A percentile compares a stretch with the other conserved stretches of the same genome.
Evolutionary conservation across 2,113 vertebrate genomes (phyloP).

Genomic region (Rhodinocichla rosea): DNA sequence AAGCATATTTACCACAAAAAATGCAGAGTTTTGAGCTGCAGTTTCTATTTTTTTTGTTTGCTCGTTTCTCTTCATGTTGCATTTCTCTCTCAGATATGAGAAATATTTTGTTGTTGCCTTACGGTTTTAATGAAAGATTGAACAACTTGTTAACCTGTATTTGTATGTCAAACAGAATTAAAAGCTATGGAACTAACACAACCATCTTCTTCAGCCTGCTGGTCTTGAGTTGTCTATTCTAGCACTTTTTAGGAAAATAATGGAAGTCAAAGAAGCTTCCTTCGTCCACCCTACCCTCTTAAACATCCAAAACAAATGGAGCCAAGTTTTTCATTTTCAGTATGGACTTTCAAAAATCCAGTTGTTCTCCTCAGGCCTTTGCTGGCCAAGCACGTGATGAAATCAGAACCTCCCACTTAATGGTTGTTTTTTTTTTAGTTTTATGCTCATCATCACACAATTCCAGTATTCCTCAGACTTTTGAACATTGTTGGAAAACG

Average conservation of each 20-base stretch:
- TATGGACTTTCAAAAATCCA: not conserved
- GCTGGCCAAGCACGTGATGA: fast-evolving
- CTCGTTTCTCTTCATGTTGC: not conserved
- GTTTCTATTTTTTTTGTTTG: not conserved
- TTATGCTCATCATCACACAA: fast-evolving
- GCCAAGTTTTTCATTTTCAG: not conserved
- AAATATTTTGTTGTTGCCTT: not conserved
- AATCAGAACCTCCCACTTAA: not conserved
- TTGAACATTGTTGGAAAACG: not conserved
- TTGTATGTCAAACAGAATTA: not conserved
- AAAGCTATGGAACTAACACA: not conserved
- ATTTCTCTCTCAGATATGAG: not conserved
- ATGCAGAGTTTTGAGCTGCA: not conserved
- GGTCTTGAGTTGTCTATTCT: not conserved
- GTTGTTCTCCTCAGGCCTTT: not conserved
- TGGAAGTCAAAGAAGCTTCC: not conserved
- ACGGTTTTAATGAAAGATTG: not conserved
- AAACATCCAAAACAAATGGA: not conserved
- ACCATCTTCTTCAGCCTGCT: not conserved
- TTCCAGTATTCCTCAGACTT: not conserved
- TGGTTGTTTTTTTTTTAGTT: not conserved
- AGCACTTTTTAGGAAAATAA: not conserved
- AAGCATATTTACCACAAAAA: not conserved
- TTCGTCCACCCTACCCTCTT: fast-evolving
- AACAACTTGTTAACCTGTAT: not conserved